Evolutionary conservation across 2,888 invertebrate species (phyloP).

Genomic region (Lamellibrachia satsuma): DNA sequence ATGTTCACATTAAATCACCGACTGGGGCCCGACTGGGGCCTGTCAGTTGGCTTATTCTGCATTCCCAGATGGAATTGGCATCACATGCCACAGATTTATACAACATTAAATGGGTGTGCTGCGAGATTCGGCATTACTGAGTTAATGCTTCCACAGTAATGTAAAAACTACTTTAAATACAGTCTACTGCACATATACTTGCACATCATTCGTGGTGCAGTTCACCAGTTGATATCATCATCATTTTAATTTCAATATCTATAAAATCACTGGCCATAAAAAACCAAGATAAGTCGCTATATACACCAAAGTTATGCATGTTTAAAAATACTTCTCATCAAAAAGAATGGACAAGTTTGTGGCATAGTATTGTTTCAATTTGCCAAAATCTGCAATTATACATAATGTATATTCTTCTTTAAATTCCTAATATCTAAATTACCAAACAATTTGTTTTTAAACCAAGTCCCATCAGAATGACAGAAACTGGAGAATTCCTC

Average conservation of each 20-base stretch:
- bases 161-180: background rate
- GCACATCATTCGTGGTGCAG: background rate
- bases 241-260: background rate
- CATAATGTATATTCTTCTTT: no score
- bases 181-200: background rate
- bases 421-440: no score
- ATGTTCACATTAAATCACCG: background rate
- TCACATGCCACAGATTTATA: background rate
- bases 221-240: background rate
- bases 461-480: no score
- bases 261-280: background rate
- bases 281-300: background rate
- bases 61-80: background rate
- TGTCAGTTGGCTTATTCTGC: background rate
- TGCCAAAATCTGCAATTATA: no score
- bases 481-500: background rate
- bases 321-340: no score
- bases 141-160: background rate
- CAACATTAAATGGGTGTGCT: background rate
- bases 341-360: no score
- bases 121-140: background rate
- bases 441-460: no score
- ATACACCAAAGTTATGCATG: no score
- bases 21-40: background rate
- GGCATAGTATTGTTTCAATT: no score